phyloP scores from a whole-genome alignment of 64 coral and sea anemone genomes.

The Acropora yongei region DNA sequence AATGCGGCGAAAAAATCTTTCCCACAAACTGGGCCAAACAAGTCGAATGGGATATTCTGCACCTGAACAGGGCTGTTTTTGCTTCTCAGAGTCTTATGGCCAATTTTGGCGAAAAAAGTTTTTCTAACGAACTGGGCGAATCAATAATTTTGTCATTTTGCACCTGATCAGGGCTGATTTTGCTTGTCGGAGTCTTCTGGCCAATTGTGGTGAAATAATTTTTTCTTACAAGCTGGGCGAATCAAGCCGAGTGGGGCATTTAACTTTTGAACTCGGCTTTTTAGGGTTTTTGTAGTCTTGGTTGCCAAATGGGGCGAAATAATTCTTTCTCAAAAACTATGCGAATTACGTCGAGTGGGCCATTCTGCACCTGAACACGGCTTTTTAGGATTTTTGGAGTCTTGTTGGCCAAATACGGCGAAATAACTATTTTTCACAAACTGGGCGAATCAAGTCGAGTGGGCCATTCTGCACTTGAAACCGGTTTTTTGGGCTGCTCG shows the following conservation, averaged over 20 bases:
- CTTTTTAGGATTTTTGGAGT: too few species aligned
- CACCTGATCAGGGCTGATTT: too few species aligned
- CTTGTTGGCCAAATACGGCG: too few species aligned
- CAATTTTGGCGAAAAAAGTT: too few species aligned
- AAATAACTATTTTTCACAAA: too few species aligned
- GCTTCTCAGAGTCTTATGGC: not conserved
- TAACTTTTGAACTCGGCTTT: not conserved
- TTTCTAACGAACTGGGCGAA: too few species aligned
- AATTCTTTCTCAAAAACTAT: not conserved
- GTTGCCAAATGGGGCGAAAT: not conserved
- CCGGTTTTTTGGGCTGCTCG: too few species aligned
- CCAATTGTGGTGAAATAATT: too few species aligned
- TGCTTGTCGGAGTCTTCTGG: not conserved
- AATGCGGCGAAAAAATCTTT: not conserved
- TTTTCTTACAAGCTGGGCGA: not conserved
- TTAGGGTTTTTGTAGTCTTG: not conserved
- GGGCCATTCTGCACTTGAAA: too few species aligned
- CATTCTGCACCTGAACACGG: too few species aligned
- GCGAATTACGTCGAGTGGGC: not conserved
- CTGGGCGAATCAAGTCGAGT: too few species aligned
- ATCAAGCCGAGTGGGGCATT: not conserved
- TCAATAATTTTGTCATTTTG: too few species aligned
- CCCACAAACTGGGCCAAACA: not conserved
- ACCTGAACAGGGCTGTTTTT: not conserved
- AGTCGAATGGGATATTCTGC: not conserved